Base-by-base conservation (phyloP, 2,113 vertebrate species). In the Candoia aspera region DNA sequence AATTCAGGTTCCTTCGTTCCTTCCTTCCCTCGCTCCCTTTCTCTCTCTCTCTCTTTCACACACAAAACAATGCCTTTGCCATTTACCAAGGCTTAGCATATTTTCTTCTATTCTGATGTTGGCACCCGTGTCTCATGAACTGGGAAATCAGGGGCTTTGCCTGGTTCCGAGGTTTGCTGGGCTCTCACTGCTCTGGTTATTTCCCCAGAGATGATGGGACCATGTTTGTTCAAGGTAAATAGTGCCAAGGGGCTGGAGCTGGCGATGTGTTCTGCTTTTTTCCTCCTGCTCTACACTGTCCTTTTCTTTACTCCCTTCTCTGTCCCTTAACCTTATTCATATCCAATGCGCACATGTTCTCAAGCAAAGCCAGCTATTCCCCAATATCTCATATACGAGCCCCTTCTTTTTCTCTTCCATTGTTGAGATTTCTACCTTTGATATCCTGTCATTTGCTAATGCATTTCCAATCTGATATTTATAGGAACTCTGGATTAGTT, bases 151-250 rank as follows among this genome's bases (percentile, higher is more conserved):
- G 87, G 87, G n/a, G 88, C 79, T 92, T 92, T 62, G 58, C 91
- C 33, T 89, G 46, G 49, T 33, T 85, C 87, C 37, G 46, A 84
- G 73, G 58, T 64, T 49, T 89, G n/a, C 58, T 42, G 79, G 73
- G 79, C 87, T 88, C 91, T 89, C 87, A 87, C 79, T 84, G n/a
- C 87, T 89, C 87, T 64, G 58, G 58, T 92, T 92, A 89, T 92
- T 92, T 92, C 87, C 91, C 87, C 58, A 89, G 87, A 88, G 79
- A 57, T 85, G 23, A 46, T 33, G 49, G 87, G 60, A 62, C 37
- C 26, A n/a, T 92, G 46, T 92, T 92, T 92, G 88, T 79, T 92
- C 58, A 89, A 89, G 87, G 58, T 89, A 92, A 92, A 92, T 88
- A 92, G n/a, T 64, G 49, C 42, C 87, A 42, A 33, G 73, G 59